Evolutionary conservation across 2,113 vertebrate genomes (phyloP).

Genomic region (Archocentrus centrarchus): DNA sequence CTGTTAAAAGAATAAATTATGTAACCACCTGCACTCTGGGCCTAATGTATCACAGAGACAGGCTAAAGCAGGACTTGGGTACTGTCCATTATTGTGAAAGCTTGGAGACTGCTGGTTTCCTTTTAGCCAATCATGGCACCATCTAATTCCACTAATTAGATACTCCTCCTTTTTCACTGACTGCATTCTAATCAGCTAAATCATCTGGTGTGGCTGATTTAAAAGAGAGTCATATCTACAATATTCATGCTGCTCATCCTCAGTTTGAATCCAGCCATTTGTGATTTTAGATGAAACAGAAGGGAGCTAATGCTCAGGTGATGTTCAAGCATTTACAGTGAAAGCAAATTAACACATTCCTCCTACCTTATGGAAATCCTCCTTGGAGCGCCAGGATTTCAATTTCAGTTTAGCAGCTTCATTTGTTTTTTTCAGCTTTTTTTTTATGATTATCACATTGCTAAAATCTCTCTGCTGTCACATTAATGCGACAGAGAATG

Average conservation of each 20-base stretch:
- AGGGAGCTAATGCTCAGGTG: background rate
- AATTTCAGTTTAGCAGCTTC: background rate
- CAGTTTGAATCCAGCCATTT: background rate
- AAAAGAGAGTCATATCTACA: background rate
- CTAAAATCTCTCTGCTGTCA: accelerated
- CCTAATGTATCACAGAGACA: background rate
- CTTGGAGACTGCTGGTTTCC: background rate
- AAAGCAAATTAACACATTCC: background rate
- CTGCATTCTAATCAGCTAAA: slow-evolving; percentile 13
- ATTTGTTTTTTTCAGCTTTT: background rate
- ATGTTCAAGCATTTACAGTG: background rate
- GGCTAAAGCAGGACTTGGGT: background rate
- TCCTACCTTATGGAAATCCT: background rate
- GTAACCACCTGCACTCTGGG: background rate
- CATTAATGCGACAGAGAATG: background rate
- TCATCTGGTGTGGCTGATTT: background rate
- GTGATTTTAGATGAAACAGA: background rate
- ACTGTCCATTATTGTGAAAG: background rate
- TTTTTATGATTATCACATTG: background rate
- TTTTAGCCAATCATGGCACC: slow-evolving; percentile 2
- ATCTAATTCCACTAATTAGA: slow-evolving; percentile 20
- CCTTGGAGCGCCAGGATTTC: background rate
- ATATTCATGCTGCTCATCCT: background rate
- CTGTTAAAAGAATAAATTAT: background rate
- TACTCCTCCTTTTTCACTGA: background rate